These are phyloP conservation scores for Catharus bicknelli DNA, from an alignment of 2,113 vertebrate genomes.

Conservation along the genomic window DNA sequence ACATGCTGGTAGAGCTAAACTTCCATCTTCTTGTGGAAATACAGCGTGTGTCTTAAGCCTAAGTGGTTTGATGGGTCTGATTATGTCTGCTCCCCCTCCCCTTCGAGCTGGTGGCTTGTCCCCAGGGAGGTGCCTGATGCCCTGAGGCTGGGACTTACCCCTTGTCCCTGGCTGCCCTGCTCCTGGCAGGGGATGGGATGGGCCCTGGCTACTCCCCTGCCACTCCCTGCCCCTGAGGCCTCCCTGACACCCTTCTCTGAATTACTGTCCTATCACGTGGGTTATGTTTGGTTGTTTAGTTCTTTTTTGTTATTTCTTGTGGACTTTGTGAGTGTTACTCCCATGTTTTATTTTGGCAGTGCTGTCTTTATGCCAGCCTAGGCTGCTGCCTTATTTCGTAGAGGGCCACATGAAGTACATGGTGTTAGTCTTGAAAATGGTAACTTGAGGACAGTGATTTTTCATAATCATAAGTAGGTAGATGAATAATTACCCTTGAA, in stretches of 20 bases:
- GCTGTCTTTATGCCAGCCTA: background rate
- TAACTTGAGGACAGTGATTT: background rate
- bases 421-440: background rate
- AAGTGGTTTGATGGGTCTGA: background rate
- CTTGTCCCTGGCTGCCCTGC: rapidly evolving
- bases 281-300: background rate
- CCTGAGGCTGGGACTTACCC: background rate
- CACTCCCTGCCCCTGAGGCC: background rate
- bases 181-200: background rate
- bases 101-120: rapidly evolving
- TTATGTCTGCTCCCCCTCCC: background rate
- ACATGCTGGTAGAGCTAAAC: background rate
- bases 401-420: background rate
- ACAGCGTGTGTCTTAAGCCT: background rate
- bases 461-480: background rate
- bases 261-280: background rate
- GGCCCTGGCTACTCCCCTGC: background rate
- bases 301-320: background rate
- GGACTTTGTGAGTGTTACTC: background rate
- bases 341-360: background rate
- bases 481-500: background rate
- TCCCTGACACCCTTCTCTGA: background rate
- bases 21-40: background rate
- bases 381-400: background rate
- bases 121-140: background rate